Evolutionary conservation across 2,888 invertebrate genomes (phyloP), one percentile per base, ranked within the genome.

Genomic region (Spisula subtruncata): DNA sequence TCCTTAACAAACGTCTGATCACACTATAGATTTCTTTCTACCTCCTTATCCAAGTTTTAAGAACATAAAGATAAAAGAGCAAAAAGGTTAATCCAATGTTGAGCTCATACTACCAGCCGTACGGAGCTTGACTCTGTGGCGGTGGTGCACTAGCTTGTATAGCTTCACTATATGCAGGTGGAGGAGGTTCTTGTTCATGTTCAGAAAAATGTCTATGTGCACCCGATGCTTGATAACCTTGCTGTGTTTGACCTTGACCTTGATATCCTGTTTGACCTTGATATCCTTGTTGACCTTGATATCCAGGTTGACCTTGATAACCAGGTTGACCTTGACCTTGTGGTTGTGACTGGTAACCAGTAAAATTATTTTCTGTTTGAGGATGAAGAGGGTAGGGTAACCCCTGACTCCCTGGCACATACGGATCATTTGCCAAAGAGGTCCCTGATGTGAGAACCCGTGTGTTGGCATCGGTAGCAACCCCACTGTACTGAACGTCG

Each of bases 151-250:
- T 71, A 35, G 88, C 54, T 32, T 81, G 48, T 46, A 87, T 71
- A 25, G 91, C 90, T 66, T 92, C 87, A 79, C 85, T 81, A 81
- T 92, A 92, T 51, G 75, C 87, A 29, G 92, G 92, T n/a, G 92
- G 92, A n/a, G 92, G 92, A 18, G 92, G 89, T 48, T 92, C 92
- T 81, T 46, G 46, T 29, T 88, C 88, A 41, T 46, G 46, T 29
- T 88, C 25, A 46, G 83, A 84, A 20, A 84, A 86, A 60, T 85
- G 88, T 83, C 86, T 88, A 85, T 92, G 75, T 48, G 92, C 86
- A 66, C 92, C 89, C 25, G 90, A 35, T 75, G 75, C 75, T 75
- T 75, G 75, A 35, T 75, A 75, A 75, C 75, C 25, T 20, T 81
- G 86, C 16, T 66, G 83, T 66, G 32, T 60, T 46, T 46, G 51